Evolutionary conservation across 1,140 invertebrate species (phyloP), one percentile per base, ranked within the genome.

Genomic region (Lasioglossum baleicum): DNA sequence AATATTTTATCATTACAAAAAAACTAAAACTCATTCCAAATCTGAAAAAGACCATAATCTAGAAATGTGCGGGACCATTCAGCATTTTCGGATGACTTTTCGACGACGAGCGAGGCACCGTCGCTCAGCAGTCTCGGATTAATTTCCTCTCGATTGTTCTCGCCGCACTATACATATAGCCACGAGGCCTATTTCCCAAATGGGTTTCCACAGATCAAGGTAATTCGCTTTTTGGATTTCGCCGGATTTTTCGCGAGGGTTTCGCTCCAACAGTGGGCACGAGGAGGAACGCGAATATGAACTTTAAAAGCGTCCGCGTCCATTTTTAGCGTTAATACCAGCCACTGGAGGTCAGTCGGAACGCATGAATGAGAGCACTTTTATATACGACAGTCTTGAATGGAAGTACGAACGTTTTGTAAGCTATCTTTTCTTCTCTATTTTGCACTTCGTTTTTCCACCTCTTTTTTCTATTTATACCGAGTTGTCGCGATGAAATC

Each of bases 321-420:
- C 71, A 74, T 73, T 80, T 80, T 80, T 74, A 66, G 63, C 77
- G 40, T 80, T 80, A 80, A 80, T 74, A 74, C 26, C 53, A 35
- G 26, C 40, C 70, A 67, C n/a, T 60, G 71, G 35, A 74, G 77
- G 77, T 74, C 77, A 65, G 48, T 53, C 22, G 22, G 42, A 31
- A 66, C 31, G 48, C 70, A 66, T 66, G 71, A 74, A 80, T 67
- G 63, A 74, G 77, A 67, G 71, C 51, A 74, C 77, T 80, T 74
- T 66, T 26, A 66, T 66, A 67, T 42, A 6, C 48, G 51, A 11
- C n/a, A 31, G 68, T 67, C 8, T 26, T 80, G 77, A 80, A 80
- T 80, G 40, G 61, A 74, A 22, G 48, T 79, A 73, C 76, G 71
- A 80, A 67, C 51, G 61, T 74, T 80, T 80, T 40, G 60, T 0